Evolutionary conservation across 1,140 invertebrate species (phyloP), one percentile per base, ranked within the genome.

Genomic region (Papilio xuthus): DNA sequence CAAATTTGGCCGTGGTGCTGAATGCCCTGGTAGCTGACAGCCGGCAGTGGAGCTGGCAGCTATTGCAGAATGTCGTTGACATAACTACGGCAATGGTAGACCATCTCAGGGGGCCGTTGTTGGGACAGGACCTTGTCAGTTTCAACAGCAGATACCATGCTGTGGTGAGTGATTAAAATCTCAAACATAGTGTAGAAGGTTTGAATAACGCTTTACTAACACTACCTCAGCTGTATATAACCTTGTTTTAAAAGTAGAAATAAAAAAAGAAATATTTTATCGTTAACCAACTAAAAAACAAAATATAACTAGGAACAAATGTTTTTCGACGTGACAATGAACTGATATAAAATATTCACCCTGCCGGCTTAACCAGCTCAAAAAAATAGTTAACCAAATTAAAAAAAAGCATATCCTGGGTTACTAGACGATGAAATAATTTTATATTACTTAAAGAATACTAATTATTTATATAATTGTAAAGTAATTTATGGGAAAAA

Each of bases 21-120:
- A 82, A 86, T 1, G 88, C 83, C 13, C 83, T 93, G 42, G 90
- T 89, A 0, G 82, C 86, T 2, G 91, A 92, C 73, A 92, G 88
- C 41, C 87, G 88, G 0, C 91, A 90, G 63, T 91, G 87, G 85
- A 91, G 88, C 71, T 86, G 92, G 1, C 88, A 90, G 60, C 72
- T 92, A 1, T 77, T 92, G 28, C 90, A 92, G 69, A 89, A 89
- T 41, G 79, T 93, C 7, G 92, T 93, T 0, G 90, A 93, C 37
- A 91, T 92, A 0, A 74, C 91, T 8, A 86, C 86, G 0, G 84
- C 85, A 0, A 91, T 88, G 81, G 79, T 91, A 4, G 86, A 91
- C n/a, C 69, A 80, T 12, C 79, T 84, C 15, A 56, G 78, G 0
- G 72, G 82, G 2, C 26, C 78, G 0, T 71, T 88, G 10, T 89